Percentiles rank a stretch among this genome's conserved stretches.
Evolutionary conservation across 2,113 vertebrate species (phyloP).

Genomic region (Paraplagusia blochii): DNA sequence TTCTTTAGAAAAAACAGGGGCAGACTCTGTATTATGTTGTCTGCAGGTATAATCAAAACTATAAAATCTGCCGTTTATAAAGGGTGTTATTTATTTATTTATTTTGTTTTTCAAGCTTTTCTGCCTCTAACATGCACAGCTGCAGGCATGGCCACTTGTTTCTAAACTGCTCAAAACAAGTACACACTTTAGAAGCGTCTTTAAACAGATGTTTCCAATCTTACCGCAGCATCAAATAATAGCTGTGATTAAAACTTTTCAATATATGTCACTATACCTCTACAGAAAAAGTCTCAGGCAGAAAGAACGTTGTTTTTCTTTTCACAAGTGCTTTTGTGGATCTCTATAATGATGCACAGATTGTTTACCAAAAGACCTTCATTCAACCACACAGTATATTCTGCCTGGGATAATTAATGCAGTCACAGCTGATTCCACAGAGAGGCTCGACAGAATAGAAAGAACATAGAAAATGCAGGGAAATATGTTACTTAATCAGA

Average conservation of each 20-base stretch:
- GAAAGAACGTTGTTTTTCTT: constrained; percentile 12
- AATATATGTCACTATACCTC: constrained; percentile 23
- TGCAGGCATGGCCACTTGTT: constrained; percentile 47
- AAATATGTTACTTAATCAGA: constrained; percentile 29
- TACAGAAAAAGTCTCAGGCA: constrained; percentile 31
- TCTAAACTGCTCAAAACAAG: constrained; percentile 6
- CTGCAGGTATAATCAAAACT: constrained; percentile 41
- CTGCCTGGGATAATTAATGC: constrained; percentile 51
- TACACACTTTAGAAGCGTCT: constrained; percentile 26
- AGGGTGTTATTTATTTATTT: constrained; percentile 24
- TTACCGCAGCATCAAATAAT: constrained; percentile 26
- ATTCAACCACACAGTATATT: constrained; percentile 39
- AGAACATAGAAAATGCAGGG: constrained; percentile 37
- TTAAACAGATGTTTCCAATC: constrained; percentile 19
- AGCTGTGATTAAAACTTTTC: constrained; percentile 8
- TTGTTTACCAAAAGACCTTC: constrained; percentile 52
- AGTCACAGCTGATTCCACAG: constrained; percentile 55
- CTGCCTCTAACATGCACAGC: constrained; percentile 10
- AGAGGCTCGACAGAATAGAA: constrained; percentile 35
- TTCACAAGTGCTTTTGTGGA: constrained; percentile 7
- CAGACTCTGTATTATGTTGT: constrained; percentile 9
- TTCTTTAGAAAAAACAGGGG: constrained; percentile 26
- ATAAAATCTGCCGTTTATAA: constrained; percentile 22
- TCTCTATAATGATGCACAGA: constrained; percentile 38
- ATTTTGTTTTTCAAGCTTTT: constrained; percentile 13